Evolutionary conservation across 2,113 vertebrate genomes (phyloP), one percentile per base, ranked within the genome.

Genomic region (Colinus virginianus): DNA sequence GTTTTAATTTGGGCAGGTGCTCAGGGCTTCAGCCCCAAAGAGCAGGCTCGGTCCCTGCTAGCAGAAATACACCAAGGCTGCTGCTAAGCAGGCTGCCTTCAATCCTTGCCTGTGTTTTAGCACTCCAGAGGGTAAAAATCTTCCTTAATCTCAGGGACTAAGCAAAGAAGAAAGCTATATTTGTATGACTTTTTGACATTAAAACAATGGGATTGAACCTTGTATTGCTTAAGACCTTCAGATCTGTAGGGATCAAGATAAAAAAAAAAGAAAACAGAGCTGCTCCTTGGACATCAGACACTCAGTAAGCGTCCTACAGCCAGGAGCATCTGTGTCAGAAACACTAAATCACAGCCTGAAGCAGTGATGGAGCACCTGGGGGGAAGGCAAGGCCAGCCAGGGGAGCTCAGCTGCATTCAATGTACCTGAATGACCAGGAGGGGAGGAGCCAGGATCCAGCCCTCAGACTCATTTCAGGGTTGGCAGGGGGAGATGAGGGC

Each of bases 201-300:
- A 23, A 45, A 48, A 1, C 22, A 20, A 21, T 1, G 14, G 40
- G 34, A 40, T 12, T 10, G 22, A 71, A 28, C 13, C 19, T 22
- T 9, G 38, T 26, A 55, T 59, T 28, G 20, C 36, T 53, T 9
- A n/a, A 64, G 43, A 3, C 9, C 26, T 70, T 16, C 18, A 25
- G n/a, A 3, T 9, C 10, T 25, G 25, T 3, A 8, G 42, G 61
- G 20, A 13, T 16, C 30, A 30, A 20, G n/a, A 12, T 9, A 23
- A 55, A 43, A 36, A 13, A 25, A 28, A 23, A 55, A 43, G 32
- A 13, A 20, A 28, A 38, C 14, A 1, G 14, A n/a, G 9, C 13
- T 12, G 2, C 38, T 23, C 5, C 3, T 1, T 11, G 56, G 25
- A 4, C 8, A 2, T 0, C 2, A 22, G 6, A 8, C 0, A 11